Evolutionary conservation across 92 coral and sea anemone species (phyloP), one percentile per base, ranked within the genome.

Genomic region (Siderastrea siderea): DNA sequence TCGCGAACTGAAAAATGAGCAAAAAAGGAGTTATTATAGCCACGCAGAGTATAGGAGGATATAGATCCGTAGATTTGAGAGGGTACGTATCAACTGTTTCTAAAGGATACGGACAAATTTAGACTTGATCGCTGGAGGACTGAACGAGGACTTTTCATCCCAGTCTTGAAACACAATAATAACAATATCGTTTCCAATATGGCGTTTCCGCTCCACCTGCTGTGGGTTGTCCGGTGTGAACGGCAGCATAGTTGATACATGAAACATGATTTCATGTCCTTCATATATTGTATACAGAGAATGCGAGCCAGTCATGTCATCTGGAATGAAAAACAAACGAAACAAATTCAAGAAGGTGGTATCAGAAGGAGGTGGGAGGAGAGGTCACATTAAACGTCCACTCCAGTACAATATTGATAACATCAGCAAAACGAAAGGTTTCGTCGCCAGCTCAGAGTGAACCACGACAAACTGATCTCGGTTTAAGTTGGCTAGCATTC

Each of bases 191-290:
- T 97, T 97, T 54, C 99, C 99, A 15, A 97, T 97, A 75, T 97
- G 99, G 19, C 99, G 96, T 80, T 96, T 96, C 71, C 99, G 95
- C 79, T 96, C 99, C 79, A 96, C 96, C 99, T 96, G 82, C 68
- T 97, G 99, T 15, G 99, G 94, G 81, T 95, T 95, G 85, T 97
- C 98, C 6, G 98, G 98, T 60, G 99, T 93, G 71, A 84, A 93
- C 9, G 99, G 99, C 11, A 97, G 93, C 63, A 97, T 84, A 1
- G 99, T 96, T 17, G 99, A 97, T 3, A 97, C 99, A 64, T 97
- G 99, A 43, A 97, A 97, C 99, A 97, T 97, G 47, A 97, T 91
- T 81, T 97, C 99, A 68, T 97, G 99, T 68, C 99, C 99, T 84
- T 97, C 98, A 79, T 95, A 97, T 7, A 93, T 84, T 48, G 99